These are phyloP conservation scores for Prionace glauca DNA, from an alignment of 2,797 vertebrate genomes.

Conservation along the genomic window DNA sequence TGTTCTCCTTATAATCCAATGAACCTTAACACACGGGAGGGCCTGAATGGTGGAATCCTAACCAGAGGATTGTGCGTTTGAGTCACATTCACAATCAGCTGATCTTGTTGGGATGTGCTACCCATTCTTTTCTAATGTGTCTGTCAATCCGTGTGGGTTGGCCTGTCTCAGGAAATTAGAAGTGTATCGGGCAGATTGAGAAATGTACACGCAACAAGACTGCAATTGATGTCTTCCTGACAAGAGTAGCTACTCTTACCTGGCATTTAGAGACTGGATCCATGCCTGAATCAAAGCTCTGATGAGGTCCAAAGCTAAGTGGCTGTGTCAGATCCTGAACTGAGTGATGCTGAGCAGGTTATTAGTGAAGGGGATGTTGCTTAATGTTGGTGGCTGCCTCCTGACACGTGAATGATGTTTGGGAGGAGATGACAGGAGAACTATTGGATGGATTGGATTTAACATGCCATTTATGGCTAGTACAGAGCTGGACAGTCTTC, in stretches of 20 bases:
- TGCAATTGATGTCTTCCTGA: too few relatives aligned
- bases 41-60: background rate
- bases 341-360: background rate
- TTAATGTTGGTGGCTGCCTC: background rate
- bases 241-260: too few relatives aligned
- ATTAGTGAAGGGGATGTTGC: background rate
- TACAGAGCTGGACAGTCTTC: background rate
- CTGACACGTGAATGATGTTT: background rate
- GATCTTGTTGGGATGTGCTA: background rate
- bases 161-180: too few relatives aligned
- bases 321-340: background rate
- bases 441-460: background rate
- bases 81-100: background rate
- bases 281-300: background rate
- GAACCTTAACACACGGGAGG: background rate
- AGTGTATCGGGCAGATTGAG: too few relatives aligned
- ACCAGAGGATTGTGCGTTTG: background rate
- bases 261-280: too few relatives aligned
- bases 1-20: background rate
- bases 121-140: background rate
- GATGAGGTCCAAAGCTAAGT: background rate
- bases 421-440: background rate
- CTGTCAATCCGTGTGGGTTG: too few relatives aligned
- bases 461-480: background rate
- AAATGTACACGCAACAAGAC: too few relatives aligned